A percentile compares a stretch with the other conserved stretches of the same genome.
Conservation (phyloP, 2,113 vertebrate species). For the Atherinomorus stipes region DNA sequence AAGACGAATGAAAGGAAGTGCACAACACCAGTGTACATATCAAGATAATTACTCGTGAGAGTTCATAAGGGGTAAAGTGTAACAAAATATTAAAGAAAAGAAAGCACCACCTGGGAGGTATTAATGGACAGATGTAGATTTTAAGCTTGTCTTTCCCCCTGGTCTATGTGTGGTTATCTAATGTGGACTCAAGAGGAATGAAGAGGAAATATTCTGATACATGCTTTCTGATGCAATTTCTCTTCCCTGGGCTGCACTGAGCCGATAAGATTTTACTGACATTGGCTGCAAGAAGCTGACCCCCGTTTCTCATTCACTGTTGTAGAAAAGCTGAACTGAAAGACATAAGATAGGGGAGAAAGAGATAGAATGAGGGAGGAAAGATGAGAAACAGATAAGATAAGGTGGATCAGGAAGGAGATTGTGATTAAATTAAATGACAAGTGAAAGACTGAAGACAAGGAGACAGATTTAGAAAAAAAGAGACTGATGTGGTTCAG, state of each 20-base stretch:
- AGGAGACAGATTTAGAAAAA: slow-evolving; percentile 7
- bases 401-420: slow-evolving; percentile 16
- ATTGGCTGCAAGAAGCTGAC: slow-evolving; percentile 53
- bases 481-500: no score
- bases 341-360: slow-evolving; percentile 8
- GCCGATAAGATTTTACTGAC: slow-evolving; percentile 66
- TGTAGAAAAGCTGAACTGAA: slow-evolving; percentile 29
- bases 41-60: not conserved
- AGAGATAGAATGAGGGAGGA: slow-evolving; percentile 19
- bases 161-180: slow-evolving; percentile 9
- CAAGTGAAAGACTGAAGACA: slow-evolving; percentile 1
- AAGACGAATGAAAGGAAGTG: not conserved
- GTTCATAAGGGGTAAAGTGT: not conserved
- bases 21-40: not conserved
- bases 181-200: slow-evolving; percentile 3
- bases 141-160: slow-evolving; percentile 8
- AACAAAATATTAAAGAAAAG: not conserved
- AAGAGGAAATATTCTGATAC: slow-evolving; percentile 12
- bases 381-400: slow-evolving; percentile 22
- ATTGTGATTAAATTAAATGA: slow-evolving; percentile 35
- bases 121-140: slow-evolving; percentile 5
- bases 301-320: slow-evolving; percentile 61
- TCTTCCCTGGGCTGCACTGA: slow-evolving; percentile 46
- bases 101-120: not conserved
- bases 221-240: slow-evolving; percentile 30